A percentile compares a stretch with the other conserved stretches of the same genome.
Conservation (phyloP, 2,888 invertebrate genomes). For the Cremastobaeus sp. region DNA sequence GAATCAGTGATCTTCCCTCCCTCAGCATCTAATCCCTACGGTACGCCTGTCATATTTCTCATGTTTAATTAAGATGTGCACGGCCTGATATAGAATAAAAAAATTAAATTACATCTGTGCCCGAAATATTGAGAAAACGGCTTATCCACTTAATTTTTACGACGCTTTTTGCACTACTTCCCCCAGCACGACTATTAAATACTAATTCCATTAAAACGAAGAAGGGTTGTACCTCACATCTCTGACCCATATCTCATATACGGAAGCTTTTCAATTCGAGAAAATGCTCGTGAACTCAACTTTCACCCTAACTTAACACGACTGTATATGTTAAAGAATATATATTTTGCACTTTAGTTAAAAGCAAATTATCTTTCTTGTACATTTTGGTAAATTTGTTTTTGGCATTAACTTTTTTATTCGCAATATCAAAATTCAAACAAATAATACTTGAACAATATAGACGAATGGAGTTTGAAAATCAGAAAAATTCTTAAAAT, state of each 20-base stretch:
- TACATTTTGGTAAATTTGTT: neutral
- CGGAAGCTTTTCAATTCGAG: conserved; percentile 76
- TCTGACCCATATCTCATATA: conserved; percentile 78
- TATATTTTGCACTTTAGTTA: conserved; percentile 13
- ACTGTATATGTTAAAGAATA: conserved; percentile 22
- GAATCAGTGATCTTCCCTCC: conserved; percentile 6
- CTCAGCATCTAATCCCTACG: neutral
- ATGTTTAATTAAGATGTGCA: conserved; percentile 10
- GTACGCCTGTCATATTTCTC: neutral
- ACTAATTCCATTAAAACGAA: conserved; percentile 78
- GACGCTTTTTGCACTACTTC: conserved; percentile 64
- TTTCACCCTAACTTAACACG: conserved; percentile 46
- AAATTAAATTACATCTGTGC: conserved; percentile 40
- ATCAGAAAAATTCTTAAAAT: too few relatives aligned
- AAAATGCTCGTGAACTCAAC: conserved; percentile 66
- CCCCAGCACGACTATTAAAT: conserved; percentile 73
- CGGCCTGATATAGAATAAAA: conserved; percentile 18
- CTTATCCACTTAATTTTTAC: conserved; percentile 74
- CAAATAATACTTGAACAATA: too few relatives aligned
- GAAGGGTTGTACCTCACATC: conserved; percentile 75
- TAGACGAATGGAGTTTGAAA: too few relatives aligned
- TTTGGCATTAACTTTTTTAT: neutral
- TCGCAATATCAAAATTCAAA: neutral
- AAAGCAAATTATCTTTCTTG: neutral
- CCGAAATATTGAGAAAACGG: conserved; percentile 34